Evolutionary conservation across 2,888 invertebrate species (phyloP).

Genomic region (Galerucella calmariensis): DNA sequence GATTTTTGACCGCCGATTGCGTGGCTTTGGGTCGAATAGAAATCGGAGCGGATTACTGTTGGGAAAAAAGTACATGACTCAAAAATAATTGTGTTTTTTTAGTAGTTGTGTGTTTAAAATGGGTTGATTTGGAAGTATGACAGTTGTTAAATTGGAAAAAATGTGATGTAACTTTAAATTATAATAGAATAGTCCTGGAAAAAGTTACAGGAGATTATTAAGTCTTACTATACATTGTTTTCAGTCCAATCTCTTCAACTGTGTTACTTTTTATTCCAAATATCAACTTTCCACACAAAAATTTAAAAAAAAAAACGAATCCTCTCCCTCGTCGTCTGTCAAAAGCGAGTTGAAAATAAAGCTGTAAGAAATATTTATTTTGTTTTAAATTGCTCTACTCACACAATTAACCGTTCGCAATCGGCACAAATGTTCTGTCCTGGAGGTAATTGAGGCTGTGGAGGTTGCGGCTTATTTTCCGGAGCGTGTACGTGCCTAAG

Average conservation of each 20-base stretch:
- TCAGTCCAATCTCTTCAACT: not conserved
- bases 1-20: conserved; percentile 76
- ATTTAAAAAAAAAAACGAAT: not conserved
- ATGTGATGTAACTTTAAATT: not conserved
- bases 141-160: not conserved
- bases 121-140: not conserved
- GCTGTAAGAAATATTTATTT: conserved; percentile 18
- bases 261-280: not conserved
- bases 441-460: conserved; percentile 80
- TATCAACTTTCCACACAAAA: conserved; percentile 1
- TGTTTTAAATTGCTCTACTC: conserved; percentile 69
- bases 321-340: conserved; percentile 19
- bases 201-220: too few relatives aligned
- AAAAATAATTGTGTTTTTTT: conserved; percentile 20
- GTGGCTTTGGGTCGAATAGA: conserved; percentile 83
- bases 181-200: too few relatives aligned
- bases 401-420: conserved; percentile 98
- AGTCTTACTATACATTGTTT: too few relatives aligned
- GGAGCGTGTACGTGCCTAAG: conserved; percentile 83
- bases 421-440: conserved; percentile 96
- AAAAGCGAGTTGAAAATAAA: conserved; percentile 21
- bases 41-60: conserved; percentile 66
- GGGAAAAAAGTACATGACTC: conserved; percentile 44
- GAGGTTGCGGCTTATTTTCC: conserved; percentile 71
- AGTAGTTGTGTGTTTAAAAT: not conserved